Evolutionary conservation across 2,888 invertebrate genomes (phyloP), one percentile per base, ranked within the genome.

Genomic region (Drosophila meridionalis): DNA sequence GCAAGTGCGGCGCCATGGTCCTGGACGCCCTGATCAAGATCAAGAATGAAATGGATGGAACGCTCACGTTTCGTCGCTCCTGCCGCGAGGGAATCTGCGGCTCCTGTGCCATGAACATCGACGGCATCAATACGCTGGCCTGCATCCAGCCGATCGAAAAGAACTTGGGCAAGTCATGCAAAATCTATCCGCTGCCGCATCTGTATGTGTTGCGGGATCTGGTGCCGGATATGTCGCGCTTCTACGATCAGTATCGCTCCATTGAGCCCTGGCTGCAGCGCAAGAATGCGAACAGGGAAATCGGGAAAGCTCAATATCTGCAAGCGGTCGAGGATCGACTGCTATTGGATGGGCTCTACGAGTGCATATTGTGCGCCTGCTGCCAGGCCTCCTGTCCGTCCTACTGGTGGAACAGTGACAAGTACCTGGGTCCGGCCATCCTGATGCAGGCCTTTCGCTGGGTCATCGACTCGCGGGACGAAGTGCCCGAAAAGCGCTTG

Each of bases 391-490:
- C 98, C 28, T 99, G 99, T 82, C 99, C 99, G 0, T 98, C 98
- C 3, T 99, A 99, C 94, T 99, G 99, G 99, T 99, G 99, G 99
- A 99, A 99, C 89, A 97, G 97, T 8, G 98, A 98, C 92, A 98
- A 98, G 92, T 99, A 99, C 93, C 95, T 99, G 59, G 99, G 99
- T 0, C 99, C 99, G 0, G 99, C 99, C n/a, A 98, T 98, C 8
- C 95, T 99, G 9, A 98, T 99, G 98, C 99, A 99, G 78, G 98
- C 98, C 0, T 99, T 98, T 92, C 95, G 99, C 87, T 99, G 99
- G 99, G 96, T 99, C 63, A 97, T 99, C 79, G 99, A 99, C 93
- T 97, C 98, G 0, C 95, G 99, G 79, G 99, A 99, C 93, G 96
- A 97, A 60, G 96, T 95, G 60, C 95, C 96, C 0, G 93, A 94